Evolutionary conservation across 2,113 vertebrate species (phyloP).

Genomic region (Danio rerio): GRCz12tu NC_133183.1:50093001-50093500

Average conservation of each 20-base stretch:
- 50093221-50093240: not conserved
- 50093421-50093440: too few relatives aligned
- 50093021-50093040: conserved; percentile 37
- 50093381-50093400: too few relatives aligned
- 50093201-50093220: not conserved
- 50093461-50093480: too few relatives aligned
- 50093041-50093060: not conserved
- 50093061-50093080: not conserved
- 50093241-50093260: fast-evolving
- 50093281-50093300: too few relatives aligned
- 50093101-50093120: not conserved
- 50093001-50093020: conserved; percentile 47
- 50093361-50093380: too few relatives aligned
- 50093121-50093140: not conserved
- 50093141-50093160: not conserved
- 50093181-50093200: not conserved
- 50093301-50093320: too few relatives aligned
- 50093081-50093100: not conserved
- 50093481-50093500: too few relatives aligned
- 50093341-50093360: too few relatives aligned
- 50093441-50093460: too few relatives aligned
- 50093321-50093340: too few relatives aligned
- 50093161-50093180: conserved; percentile 15
- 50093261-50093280: conserved; percentile 38
- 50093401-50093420: too few relatives aligned